Evolutionary conservation across 2,113 vertebrate species (phyloP).

Genomic region (Xiphophorus couchianus): DNA sequence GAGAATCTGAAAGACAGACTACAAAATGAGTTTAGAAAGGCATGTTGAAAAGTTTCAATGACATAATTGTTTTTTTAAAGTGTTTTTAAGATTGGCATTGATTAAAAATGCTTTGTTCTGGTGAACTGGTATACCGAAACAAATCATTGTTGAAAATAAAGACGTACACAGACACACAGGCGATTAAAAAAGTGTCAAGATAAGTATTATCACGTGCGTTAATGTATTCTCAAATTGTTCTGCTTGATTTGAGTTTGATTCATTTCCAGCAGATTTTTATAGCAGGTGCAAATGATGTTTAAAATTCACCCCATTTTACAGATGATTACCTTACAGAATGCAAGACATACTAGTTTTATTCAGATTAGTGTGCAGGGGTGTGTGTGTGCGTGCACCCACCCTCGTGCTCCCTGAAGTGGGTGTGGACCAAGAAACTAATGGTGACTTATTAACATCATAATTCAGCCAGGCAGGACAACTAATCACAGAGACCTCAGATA

Average conservation of each 20-base stretch:
- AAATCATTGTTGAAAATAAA: not conserved
- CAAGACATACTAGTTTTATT: conserved; percentile 7
- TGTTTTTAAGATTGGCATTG: not conserved
- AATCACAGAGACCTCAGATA: conserved; percentile 76
- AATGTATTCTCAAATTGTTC: not conserved
- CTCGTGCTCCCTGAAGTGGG: conserved; percentile 49
- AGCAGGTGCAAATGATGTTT: not conserved
- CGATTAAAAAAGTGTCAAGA: not conserved
- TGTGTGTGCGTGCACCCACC: not conserved
- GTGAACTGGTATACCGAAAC: not conserved
- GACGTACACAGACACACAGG: not conserved
- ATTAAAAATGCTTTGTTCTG: not conserved
- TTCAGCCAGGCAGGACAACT: conserved; percentile 77
- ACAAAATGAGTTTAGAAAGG: no score
- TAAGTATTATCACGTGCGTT: not conserved
- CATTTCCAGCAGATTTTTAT: conserved; percentile 11
- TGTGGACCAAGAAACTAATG: conserved; percentile 67
- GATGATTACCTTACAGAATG: not conserved
- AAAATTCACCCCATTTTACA: conserved; percentile 4
- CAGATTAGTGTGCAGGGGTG: conserved; percentile 6
- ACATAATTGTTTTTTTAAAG: not conserved
- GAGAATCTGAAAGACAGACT: no score
- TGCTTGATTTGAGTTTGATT: not conserved
- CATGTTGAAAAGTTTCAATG: not conserved
- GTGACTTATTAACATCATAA: conserved; percentile 81